Evolutionary conservation across 2,888 invertebrate species (phyloP), one percentile per base, ranked within the genome.

Genomic region (Physocephala rufipes): DNA sequence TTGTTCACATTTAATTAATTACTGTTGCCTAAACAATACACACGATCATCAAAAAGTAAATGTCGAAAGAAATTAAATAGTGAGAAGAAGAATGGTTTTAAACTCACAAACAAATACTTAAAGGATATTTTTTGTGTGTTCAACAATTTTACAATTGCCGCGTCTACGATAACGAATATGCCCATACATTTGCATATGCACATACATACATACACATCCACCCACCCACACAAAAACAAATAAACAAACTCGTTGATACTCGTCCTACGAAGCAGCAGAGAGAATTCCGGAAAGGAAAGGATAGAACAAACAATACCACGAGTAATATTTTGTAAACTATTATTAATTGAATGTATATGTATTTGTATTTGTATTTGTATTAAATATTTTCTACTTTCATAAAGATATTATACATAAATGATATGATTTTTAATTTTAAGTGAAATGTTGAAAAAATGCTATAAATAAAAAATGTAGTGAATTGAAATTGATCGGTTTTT

Each of bases 381-480:
- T 30, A 36, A 66, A 69, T 59, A 72, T 70, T 70, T 75, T 74
- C 71, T 76, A 76, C 72, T 69, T 72, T 63, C 69, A 74, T 74
- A 71, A 72, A 70, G 74, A 36, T 36, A 36, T 36, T 36, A 9
- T 71, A 72, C 74, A 70, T 73, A 74, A 74, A 74, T 75, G 73
- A 73, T 79, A 76, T 78, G 79, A 78, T 77, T 36, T 36, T 74
- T 81, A 80, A 77, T 76, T 78, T 78, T 81, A 81, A 82, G 81
- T 77, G 78, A 81, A 78, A 77, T 78, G 79, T 78, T 79, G 80
- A 70, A 77, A 77, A 79, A 81, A 80, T 80, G 81, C 82, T 81
- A 82, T 82, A 79, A 82, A 82, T 81, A 83, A 80, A 81, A 80
- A 81, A 79, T 82, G 78, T 82, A 82, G 82, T 80, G 78, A 83